Conservation (phyloP, 2,113 vertebrate genomes). For the Sceloporus undulatus region DNA sequence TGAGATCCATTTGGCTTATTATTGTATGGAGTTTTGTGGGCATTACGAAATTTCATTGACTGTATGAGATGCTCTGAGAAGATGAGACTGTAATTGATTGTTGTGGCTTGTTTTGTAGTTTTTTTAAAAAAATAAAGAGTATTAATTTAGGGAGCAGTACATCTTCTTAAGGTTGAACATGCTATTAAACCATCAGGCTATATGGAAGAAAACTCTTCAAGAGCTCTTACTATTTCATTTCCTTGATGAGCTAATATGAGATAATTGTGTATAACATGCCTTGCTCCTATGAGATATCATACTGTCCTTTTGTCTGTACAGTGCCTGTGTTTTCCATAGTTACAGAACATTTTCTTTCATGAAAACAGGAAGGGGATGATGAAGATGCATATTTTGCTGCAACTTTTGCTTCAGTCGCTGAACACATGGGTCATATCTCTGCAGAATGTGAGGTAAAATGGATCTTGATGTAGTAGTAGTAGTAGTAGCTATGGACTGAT, state of each 20-base stretch:
- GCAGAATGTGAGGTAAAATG: constrained; percentile 86
- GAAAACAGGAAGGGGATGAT: constrained; percentile 52
- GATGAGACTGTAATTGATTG: not conserved
- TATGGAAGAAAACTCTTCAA: not conserved
- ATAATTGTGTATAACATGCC: not conserved
- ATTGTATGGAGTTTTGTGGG: not conserved
- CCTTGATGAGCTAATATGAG: not conserved
- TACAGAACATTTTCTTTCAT: not conserved
- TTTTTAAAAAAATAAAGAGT: not conserved
- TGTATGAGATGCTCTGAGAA: not conserved
- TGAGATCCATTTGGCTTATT: not conserved
- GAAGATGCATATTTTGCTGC: constrained; percentile 62
- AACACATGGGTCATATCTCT: constrained; percentile 82
- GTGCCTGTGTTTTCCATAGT: accelerated
- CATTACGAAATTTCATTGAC: not conserved
- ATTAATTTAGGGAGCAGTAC: not conserved
- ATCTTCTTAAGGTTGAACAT: not conserved
- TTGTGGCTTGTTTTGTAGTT: not conserved
- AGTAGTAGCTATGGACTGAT: not conserved
- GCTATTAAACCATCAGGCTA: not conserved
- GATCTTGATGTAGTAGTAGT: accelerated
- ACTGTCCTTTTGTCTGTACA: accelerated
- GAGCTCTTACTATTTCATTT: not conserved
- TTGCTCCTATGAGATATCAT: not conserved
- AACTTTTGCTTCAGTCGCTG: constrained; percentile 82